A percentile compares a stretch with the other conserved stretches of the same genome.
These are phyloP conservation scores for Bombylius major DNA, from an alignment of 2,888 invertebrate species.

Conservation along the genomic window DNA sequence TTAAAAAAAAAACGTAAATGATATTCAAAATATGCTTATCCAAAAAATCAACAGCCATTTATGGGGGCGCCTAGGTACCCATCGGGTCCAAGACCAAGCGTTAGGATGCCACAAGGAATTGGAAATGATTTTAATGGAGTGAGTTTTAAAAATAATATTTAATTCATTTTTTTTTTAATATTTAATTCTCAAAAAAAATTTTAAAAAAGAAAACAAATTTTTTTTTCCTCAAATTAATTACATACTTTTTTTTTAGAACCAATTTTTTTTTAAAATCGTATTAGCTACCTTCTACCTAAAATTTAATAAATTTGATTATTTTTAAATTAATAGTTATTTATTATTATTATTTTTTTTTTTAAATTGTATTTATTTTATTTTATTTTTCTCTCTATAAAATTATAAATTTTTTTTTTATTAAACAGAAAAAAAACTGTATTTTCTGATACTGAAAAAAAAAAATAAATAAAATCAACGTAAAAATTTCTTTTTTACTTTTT, in stretches of 20 bases:
- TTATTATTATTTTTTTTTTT: too few relatives aligned
- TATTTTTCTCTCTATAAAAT: too few relatives aligned
- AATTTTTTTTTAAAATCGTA: background rate
- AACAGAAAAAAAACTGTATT: too few relatives aligned
- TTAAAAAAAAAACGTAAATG: constrained; percentile 2
- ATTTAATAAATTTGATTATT: background rate
- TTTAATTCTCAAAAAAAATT: too few relatives aligned
- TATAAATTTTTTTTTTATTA: too few relatives aligned
- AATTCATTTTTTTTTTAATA: background rate
- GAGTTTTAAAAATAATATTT: constrained; percentile 24
- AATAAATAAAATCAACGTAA: too few relatives aligned
- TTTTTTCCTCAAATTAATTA: background rate
- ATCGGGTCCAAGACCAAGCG: constrained; percentile 79
- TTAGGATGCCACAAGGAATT: constrained; percentile 82
- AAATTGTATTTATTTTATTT: too few relatives aligned
- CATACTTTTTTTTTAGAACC: background rate
- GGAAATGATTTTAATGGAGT: constrained; percentile 92
- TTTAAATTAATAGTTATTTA: too few relatives aligned
- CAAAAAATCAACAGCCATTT: constrained; percentile 39
- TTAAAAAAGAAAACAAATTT: too few relatives aligned
- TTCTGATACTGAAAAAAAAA: too few relatives aligned
- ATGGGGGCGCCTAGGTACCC: constrained; percentile 95
- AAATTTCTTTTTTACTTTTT: too few relatives aligned
- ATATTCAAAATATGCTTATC: background rate
- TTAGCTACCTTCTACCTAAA: background rate